Evolutionary conservation across 2,113 vertebrate genomes (phyloP).

Genomic region (Protobothrops mucrosquamatus): DNA sequence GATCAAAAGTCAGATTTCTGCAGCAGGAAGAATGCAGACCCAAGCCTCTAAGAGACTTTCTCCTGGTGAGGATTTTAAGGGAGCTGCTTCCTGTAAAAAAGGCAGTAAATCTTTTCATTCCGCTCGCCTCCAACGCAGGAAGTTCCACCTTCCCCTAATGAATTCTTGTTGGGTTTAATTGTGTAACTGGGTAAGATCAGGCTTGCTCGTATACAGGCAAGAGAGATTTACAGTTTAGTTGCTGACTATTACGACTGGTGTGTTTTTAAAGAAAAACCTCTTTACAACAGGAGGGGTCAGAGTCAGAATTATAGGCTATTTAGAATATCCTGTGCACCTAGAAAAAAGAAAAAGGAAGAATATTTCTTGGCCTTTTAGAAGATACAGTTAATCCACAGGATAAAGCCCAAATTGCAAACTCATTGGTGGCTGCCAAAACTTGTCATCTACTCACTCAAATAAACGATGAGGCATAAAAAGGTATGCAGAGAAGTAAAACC

Average conservation of each 20-base stretch:
- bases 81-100: not conserved
- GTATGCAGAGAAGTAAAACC: not conserved
- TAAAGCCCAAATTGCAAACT: not conserved
- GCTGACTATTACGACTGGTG: not conserved
- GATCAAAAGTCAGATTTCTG: not conserved
- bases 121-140: not conserved
- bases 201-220: not conserved
- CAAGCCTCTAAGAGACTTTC: not conserved
- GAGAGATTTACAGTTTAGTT: not conserved
- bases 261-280: not conserved
- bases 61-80: not conserved
- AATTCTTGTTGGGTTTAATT: not conserved
- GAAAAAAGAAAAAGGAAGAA: not conserved
- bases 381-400: not conserved
- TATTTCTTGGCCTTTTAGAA: not conserved
- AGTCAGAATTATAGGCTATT: not conserved
- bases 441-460: not conserved
- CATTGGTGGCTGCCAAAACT: not conserved
- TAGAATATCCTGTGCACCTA: not conserved
- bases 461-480: not conserved
- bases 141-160: not conserved
- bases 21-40: not conserved
- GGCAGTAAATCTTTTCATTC: not conserved
- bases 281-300: not conserved
- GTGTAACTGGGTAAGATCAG: not conserved